Base-by-base conservation (phyloP, 2,888 invertebrate species). In the Sphinx pinastri region DNA sequence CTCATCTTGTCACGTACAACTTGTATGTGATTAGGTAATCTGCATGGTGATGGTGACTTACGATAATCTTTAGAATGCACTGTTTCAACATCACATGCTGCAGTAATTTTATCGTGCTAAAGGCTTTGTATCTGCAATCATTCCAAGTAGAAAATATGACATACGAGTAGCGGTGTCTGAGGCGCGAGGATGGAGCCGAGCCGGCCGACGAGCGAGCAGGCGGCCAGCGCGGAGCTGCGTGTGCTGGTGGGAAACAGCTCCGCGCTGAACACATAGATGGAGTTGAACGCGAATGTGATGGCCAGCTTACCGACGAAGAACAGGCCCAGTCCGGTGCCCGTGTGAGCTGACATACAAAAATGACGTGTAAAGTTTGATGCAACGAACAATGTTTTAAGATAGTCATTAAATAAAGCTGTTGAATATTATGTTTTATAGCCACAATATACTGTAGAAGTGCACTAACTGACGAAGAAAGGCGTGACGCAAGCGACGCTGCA, bases 181-280 rank as follows among this genome's bases (percentile, higher is more conserved):
- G 97, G 96, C 47, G 97, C 96, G 69, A 96, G 85, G 83, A 96
- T 95, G 16, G 96, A 96, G 14, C 97, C 97, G 71, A 96, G 76
- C 14, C 96, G 93, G 59, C 96, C 97, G 76, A 96, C 94, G 91
- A 96, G 96, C 67, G 96, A 96, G 86, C 96, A 96, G 67, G 95
- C 94, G 6, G 96, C 95, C 67, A 97, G 92, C 75, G 96, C 92
- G 19, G 96, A 95, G 80, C 95, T 95, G 70, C 97, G 94, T 68
- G 95, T 88, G 73, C 91, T 93, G 66, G 97, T 97, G 12, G 97
- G 97, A 86, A 96, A 97, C 87, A 97, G 91, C 88, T 97, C 97
- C 57, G 96, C 94, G 54, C 96, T 96, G 85, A 95, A 96, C 81
- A 96, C 95, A 88, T 96, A 96, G 76, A 96, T 85, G 19, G 95